A percentile compares a stretch with the other conserved stretches of the same genome.
These are phyloP conservation scores for Chiroxiphia lanceolata DNA, from an alignment of 2,797 vertebrate genomes.

Conservation along the genomic window DNA sequence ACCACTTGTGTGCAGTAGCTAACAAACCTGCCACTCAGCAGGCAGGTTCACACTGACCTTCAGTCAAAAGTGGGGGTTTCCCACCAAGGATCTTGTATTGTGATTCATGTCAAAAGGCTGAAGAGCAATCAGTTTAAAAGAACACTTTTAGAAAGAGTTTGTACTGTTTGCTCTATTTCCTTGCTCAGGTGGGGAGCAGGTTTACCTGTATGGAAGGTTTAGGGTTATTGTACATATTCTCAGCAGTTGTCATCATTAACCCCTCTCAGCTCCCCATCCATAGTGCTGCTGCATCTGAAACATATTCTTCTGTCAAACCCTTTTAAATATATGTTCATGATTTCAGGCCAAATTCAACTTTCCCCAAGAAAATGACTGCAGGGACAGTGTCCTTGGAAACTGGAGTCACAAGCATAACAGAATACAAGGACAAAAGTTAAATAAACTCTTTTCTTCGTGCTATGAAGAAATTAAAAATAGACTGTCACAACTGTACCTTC, in stretches of 20 bases:
- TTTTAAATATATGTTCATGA: background rate
- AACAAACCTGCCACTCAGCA: background rate
- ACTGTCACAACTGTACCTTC: background rate
- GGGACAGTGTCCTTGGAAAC: background rate
- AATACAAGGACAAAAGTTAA: background rate
- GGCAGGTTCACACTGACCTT: background rate
- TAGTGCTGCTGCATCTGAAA: background rate
- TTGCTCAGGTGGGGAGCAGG: background rate
- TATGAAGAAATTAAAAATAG: background rate
- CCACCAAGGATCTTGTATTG: background rate
- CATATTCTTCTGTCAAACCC: background rate
- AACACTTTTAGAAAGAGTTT: background rate
- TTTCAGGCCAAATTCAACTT: background rate
- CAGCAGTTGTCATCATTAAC: background rate
- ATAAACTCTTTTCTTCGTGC: background rate
- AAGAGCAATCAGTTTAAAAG: background rate
- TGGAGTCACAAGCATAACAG: background rate
- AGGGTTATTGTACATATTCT: background rate
- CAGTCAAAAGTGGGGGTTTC: background rate
- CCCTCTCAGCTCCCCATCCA: background rate
- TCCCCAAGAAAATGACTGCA: background rate
- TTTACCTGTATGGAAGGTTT: background rate
- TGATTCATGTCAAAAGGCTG: fast-evolving
- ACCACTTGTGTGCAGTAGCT: background rate
- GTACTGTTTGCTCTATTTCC: background rate